These are phyloP conservation scores for Dicerorhinus sumatrensis DNA, from an alignment of 2,113 vertebrate species.

Conservation along the genomic window DNA sequence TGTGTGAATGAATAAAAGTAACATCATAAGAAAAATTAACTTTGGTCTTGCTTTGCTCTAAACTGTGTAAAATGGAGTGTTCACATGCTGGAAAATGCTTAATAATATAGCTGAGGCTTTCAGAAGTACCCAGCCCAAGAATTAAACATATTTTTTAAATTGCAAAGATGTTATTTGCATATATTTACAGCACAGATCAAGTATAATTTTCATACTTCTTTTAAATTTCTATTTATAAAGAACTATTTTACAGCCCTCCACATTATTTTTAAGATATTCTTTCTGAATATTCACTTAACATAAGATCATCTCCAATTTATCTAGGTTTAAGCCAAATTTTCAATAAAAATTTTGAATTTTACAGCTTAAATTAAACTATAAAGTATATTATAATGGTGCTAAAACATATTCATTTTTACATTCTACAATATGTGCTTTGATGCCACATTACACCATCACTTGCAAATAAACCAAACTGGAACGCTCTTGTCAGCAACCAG, in stretches of 20 bases:
- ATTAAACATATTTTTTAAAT: constrained; percentile 9
- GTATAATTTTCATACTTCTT: constrained; percentile 19
- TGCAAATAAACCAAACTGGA: constrained; percentile 43
- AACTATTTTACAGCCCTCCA: constrained; percentile 24
- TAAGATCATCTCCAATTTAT: not conserved
- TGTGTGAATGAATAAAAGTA: constrained; percentile 8
- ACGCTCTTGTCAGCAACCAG: not conserved
- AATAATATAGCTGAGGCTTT: not conserved
- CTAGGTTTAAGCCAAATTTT: constrained; percentile 17
- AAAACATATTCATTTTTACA: constrained; percentile 45
- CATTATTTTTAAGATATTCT: constrained; percentile 21
- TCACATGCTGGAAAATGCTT: not conserved
- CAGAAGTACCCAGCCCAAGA: not conserved
- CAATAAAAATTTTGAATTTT: constrained; percentile 47
- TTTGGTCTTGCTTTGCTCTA: not conserved
- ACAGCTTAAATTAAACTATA: not conserved
- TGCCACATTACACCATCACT: not conserved
- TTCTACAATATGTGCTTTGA: not conserved
- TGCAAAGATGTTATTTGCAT: constrained; percentile 5
- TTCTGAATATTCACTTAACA: constrained; percentile 37
- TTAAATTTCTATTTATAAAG: constrained; percentile 31
- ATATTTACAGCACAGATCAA: not conserved
- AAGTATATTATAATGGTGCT: not conserved
- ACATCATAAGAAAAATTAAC: constrained; percentile 19
- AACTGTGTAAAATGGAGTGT: not conserved